These are phyloP conservation scores for Cyphomyrus plagiostoma DNA, from an alignment of 2,113 vertebrate genomes.

Conservation along the genomic window DNA sequence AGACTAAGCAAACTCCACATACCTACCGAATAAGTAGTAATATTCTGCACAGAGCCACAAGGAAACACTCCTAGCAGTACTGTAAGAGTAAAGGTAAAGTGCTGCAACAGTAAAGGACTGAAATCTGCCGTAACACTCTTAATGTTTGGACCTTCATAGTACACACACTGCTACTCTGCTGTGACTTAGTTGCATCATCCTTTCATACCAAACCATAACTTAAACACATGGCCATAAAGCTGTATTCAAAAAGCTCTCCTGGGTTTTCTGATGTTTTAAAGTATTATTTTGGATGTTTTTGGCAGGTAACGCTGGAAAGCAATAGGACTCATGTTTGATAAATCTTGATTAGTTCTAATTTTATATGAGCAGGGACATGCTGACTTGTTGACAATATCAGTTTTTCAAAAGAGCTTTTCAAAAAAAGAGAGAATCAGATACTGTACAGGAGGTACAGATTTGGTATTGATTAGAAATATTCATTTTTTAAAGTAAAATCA, in stretches of 20 bases:
- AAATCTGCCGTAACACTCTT: background rate
- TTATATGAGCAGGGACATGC: background rate
- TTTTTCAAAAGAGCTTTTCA: background rate
- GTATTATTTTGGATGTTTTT: background rate
- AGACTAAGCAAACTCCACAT: background rate
- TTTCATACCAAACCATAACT: background rate
- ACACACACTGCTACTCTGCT: background rate
- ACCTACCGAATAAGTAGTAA: background rate
- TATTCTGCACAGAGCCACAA: background rate
- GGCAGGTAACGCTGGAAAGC: background rate
- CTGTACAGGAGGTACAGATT: background rate
- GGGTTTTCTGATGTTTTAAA: background rate
- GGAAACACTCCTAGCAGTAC: background rate
- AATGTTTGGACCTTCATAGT: background rate
- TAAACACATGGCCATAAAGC: background rate
- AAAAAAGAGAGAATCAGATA: background rate
- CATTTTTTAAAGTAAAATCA: background rate
- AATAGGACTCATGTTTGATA: background rate
- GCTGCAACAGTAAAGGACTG: background rate
- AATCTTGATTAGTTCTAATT: background rate
- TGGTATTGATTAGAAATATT: background rate
- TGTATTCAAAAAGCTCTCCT: background rate
- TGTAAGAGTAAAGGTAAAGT: background rate
- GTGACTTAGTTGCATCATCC: background rate
- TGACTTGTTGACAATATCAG: background rate